These are phyloP conservation scores for Drosophila simulans DNA, from an alignment of 1,140 invertebrate genomes.

Conservation along the genomic window DNA sequence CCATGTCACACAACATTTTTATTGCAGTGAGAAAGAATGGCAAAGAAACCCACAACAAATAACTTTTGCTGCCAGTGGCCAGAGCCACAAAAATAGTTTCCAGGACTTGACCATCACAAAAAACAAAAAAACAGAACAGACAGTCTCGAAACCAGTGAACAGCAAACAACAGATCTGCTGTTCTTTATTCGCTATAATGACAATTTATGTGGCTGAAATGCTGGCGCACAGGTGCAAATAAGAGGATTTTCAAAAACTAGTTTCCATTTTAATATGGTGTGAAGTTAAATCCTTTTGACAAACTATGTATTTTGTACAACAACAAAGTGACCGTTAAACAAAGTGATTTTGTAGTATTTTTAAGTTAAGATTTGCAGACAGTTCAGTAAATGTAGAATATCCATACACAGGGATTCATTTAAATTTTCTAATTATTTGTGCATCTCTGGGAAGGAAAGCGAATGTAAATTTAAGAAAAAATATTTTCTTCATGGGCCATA, in stretches of 20 bases:
- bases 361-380: no score
- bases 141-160: constrained; percentile 35
- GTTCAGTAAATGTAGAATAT: no score
- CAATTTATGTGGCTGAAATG: constrained; percentile 32
- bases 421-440: no score
- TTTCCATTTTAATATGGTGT: not conserved
- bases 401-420: no score
- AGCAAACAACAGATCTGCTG: constrained; percentile 38
- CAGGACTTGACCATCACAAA: constrained; percentile 39
- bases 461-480: no score
- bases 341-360: no score
- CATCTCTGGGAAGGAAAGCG: no score
- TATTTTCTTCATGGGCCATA: not conserved
- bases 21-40: constrained; percentile 23
- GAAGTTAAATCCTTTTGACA: no score
- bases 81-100: constrained; percentile 38
- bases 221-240: constrained; percentile 6
- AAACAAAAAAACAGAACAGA: not conserved
- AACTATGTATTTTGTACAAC: no score
- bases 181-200: constrained; percentile 27
- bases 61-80: constrained; percentile 40
- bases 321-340: no score
- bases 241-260: not conserved
- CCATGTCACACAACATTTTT: constrained; percentile 42
- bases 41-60: constrained; percentile 34